Conservation (phyloP, 2,888 invertebrate genomes). For the Ecliptopera silaceata region DNA sequence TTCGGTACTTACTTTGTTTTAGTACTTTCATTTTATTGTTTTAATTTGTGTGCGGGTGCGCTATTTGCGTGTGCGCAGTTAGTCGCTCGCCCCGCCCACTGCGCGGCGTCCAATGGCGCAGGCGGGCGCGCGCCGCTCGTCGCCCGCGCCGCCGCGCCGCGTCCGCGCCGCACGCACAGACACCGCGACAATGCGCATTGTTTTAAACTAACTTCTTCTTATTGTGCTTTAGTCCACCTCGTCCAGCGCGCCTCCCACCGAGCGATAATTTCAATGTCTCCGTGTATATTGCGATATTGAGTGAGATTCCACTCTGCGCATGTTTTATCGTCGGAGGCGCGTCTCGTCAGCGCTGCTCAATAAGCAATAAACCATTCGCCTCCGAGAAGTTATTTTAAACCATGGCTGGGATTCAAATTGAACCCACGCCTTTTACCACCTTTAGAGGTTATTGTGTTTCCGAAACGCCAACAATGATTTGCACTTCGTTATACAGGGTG, state of each 20-base stretch:
- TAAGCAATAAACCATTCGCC: constrained; percentile 82
- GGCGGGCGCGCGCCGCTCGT: constrained; percentile 56
- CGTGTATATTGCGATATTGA: constrained; percentile 77
- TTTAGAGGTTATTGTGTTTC: constrained; percentile 81
- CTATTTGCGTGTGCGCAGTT: constrained; percentile 82
- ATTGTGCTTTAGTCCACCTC: constrained; percentile 66
- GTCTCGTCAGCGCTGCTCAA: constrained; percentile 79
- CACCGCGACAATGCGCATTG: constrained; percentile 78
- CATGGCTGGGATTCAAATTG: constrained; percentile 66
- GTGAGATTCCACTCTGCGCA: constrained; percentile 75
- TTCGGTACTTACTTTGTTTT: constrained; percentile 77
- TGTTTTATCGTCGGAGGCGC: constrained; percentile 76
- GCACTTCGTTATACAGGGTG: constrained; percentile 40
- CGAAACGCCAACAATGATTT: constrained; percentile 60
- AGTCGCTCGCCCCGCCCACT: constrained; percentile 73
- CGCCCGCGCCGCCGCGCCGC: constrained; percentile 44
- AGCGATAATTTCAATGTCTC: constrained; percentile 80
- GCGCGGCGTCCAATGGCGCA: constrained; percentile 69
- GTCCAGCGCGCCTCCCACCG: constrained; percentile 71
- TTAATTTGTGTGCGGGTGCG: constrained; percentile 82
- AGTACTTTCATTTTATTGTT: constrained; percentile 82
- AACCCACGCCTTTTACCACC: constrained; percentile 76
- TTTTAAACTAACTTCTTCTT: constrained; percentile 74
- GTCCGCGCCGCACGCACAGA: constrained; percentile 52
- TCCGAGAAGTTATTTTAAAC: constrained; percentile 80